Evolutionary conservation across 1,140 invertebrate species (phyloP).

Genomic region (Heliconius melpomene): DNA sequence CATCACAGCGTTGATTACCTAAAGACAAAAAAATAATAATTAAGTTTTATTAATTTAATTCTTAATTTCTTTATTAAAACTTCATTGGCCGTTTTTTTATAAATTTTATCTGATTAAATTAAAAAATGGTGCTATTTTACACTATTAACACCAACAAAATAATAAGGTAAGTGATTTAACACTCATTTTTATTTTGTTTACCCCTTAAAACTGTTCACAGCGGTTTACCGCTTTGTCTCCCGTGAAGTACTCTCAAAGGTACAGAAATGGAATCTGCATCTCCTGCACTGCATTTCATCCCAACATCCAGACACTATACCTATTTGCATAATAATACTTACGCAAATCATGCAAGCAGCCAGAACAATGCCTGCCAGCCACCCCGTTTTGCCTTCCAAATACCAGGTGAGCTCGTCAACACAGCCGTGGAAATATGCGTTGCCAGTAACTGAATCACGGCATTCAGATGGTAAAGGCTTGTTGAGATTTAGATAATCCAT

Average conservation of each 20-base stretch:
- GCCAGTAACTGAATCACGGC: conserved; percentile 92
- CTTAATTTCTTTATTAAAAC: no score
- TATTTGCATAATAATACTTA: conserved; percentile 72
- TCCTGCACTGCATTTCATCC: not conserved
- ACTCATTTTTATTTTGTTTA: no score
- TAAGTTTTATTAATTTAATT: no score
- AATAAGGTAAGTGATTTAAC: no score
- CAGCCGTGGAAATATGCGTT: conserved; percentile 94
- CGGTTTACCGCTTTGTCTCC: not conserved
- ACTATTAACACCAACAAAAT: no score
- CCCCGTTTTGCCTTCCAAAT: conserved; percentile 89
- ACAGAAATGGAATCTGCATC: not conserved
- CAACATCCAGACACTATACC: not conserved
- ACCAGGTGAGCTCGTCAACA: conserved; percentile 92
- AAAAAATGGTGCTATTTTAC: no score
- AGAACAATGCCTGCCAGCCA: conserved; percentile 92
- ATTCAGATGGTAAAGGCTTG: conserved; percentile 90
- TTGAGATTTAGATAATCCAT: conserved; percentile 88
- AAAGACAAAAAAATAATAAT: conserved; percentile 51
- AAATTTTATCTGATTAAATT: no score
- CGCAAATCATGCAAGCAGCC: conserved; percentile 86
- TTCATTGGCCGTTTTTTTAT: no score
- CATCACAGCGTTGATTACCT: conserved; percentile 86
- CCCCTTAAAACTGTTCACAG: no score
- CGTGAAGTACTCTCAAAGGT: not conserved